phyloP scores from a whole-genome alignment of 2,797 vertebrate genomes.

The Gallinago solitaria region DNA sequence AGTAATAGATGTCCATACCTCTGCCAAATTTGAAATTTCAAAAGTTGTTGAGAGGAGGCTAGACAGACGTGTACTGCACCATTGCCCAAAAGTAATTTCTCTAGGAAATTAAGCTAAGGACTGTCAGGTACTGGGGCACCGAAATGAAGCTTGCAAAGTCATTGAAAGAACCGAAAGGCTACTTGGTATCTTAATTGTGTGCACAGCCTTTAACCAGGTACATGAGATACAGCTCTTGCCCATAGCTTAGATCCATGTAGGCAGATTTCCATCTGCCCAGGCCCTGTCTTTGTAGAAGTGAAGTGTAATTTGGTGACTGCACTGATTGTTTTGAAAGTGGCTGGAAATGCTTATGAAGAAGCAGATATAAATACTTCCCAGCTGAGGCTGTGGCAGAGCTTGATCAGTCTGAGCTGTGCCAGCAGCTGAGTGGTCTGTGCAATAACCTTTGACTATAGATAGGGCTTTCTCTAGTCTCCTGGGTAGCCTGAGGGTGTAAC shows the following conservation, averaged over 20 bases:
- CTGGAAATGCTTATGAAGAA: constrained; percentile 1
- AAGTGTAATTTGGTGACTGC: background rate
- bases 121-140: background rate
- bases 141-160: background rate
- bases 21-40: background rate
- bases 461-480: background rate
- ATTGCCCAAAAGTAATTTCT: background rate
- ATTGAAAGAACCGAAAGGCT: background rate
- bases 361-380: background rate
- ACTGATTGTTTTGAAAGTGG: background rate
- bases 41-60: background rate
- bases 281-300: background rate
- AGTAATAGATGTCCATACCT: background rate
- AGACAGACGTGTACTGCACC: fast-evolving
- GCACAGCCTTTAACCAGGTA: background rate
- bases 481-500: background rate
- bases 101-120: background rate
- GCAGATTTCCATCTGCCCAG: background rate
- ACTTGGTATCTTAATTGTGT: background rate
- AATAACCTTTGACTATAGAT: background rate
- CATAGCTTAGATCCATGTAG: background rate
- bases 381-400: background rate
- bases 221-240: background rate
- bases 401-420: background rate
- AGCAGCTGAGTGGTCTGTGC: background rate